Conservation (phyloP, 2,888 invertebrate species). For the Troglohyphantes excavatus region DNA sequence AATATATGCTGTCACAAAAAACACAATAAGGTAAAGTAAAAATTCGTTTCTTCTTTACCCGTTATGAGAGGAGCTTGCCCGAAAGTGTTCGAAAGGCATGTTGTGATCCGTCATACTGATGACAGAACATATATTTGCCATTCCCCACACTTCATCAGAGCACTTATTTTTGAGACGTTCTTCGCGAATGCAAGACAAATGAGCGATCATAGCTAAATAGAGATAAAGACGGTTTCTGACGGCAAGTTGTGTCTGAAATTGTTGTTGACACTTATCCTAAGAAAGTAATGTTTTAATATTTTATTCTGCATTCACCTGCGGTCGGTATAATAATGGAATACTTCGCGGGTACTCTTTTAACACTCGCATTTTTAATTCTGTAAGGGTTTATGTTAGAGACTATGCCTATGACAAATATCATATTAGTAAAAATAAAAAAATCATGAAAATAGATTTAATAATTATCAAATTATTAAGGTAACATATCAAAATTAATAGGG, state of each 20-base stretch:
- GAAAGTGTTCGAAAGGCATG: constrained; percentile 1
- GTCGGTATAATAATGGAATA: too few species aligned
- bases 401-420: too few species aligned
- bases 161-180: constrained; percentile 19
- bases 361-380: too few species aligned
- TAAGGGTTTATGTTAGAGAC: too few species aligned
- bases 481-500: too few species aligned
- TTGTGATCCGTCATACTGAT: constrained; percentile 41
- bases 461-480: too few species aligned
- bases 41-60: neutral
- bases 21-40: neutral
- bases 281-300: too few species aligned
- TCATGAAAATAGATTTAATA: too few species aligned
- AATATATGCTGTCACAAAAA: constrained; percentile 2
- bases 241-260: neutral
- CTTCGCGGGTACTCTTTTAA: too few species aligned
- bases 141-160: constrained; percentile 20
- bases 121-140: constrained; percentile 58
- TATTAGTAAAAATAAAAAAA: too few species aligned
- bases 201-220: constrained; percentile 1
- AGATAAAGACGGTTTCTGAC: constrained; percentile 4
- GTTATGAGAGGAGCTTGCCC: constrained; percentile 21
- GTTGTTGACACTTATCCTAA: too few species aligned
- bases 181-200: neutral
- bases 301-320: too few species aligned